Evolutionary conservation across 2,113 vertebrate species (phyloP).

Genomic region (Patagioenas fasciata): DNA sequence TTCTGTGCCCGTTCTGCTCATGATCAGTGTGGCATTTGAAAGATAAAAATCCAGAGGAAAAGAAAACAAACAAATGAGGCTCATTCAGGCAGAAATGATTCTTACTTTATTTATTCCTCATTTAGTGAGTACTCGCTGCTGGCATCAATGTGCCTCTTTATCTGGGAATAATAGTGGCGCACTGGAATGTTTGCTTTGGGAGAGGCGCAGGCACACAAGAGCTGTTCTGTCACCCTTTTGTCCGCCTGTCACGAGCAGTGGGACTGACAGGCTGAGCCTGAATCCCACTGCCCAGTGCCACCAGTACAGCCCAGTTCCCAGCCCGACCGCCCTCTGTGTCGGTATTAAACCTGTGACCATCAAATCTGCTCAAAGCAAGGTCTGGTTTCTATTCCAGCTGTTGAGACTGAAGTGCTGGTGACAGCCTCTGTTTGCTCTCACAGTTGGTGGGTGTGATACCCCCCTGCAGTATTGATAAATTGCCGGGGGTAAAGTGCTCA

Average conservation of each 20-base stretch:
- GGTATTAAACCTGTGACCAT: too few relatives aligned
- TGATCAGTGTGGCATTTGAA: accelerated
- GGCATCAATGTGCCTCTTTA: not conserved
- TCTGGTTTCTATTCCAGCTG: too few relatives aligned
- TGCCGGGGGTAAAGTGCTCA: too few relatives aligned
- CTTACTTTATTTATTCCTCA: not conserved
- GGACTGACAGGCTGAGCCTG: too few relatives aligned
- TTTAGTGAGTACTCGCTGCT: not conserved
- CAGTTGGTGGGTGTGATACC: too few relatives aligned
- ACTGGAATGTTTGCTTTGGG: not conserved
- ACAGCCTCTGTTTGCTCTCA: not conserved
- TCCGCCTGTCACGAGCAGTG: not conserved
- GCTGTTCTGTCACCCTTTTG: not conserved
- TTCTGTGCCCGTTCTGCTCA: accelerated
- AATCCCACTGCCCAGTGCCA: too few relatives aligned
- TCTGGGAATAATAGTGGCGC: not conserved
- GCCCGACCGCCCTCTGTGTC: too few relatives aligned
- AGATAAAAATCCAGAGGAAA: not conserved
- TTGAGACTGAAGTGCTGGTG: not conserved
- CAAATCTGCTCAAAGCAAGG: too few relatives aligned
- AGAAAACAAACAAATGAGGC: accelerated
- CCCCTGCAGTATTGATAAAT: too few relatives aligned
- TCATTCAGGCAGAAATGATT: not conserved
- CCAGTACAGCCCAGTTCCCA: too few relatives aligned
- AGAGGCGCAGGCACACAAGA: not conserved